Evolutionary conservation across 2,113 vertebrate species (phyloP), one percentile per base, ranked within the genome.

Genomic region (Pseudorhombus dupliciocellatus): DNA sequence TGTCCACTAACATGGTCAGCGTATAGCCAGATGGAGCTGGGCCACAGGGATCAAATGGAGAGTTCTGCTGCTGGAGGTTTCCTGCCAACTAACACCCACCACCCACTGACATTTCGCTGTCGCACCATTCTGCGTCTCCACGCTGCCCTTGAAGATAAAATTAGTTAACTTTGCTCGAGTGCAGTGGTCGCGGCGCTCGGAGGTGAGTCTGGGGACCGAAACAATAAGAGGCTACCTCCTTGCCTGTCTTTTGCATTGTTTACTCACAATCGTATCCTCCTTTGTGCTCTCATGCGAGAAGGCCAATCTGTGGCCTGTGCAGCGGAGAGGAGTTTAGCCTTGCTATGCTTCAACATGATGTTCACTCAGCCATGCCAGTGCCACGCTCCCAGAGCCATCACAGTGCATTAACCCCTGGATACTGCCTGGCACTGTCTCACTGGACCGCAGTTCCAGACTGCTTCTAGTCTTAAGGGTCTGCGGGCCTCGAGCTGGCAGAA

Each of bases 41-140:
- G 88, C 89, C 83, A 82, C 84, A 61, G 83, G 81, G 82, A 90
- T 90, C 89, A 84, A 88, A 84, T 26, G 31, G 40, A 83, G 77
- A 81, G 74, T 70, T 77, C 75, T 80, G 73, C 80, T 73, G 80
- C 81, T 73, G 69, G 66, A 78, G 79, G 34, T 64, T 79, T 82
- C 66, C 73, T 70, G 83, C 87, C 86, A 82, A 76, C 80, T 70
- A 64, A 89, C 82, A 86, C 73, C 73, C 79, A 79, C 79, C 75
- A 76, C 79, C 81, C 81, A 72, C 40, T 78, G 82, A 81, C 85
- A 77, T 73, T 73, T 75, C 80, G 57, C 78, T 34, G 63, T 69
- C 54, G 30, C 71, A 61, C 50, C 31, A n/a, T 37, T 55, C 65
- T 71, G 55, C 52, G 22, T 79, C 68, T 64, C 53, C 53, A 68